Percentiles rank a stretch among this genome's conserved stretches.
These are phyloP conservation scores for Flexamia atlantica DNA, from an alignment of 2,888 invertebrate genomes.

Conservation along the genomic window DNA sequence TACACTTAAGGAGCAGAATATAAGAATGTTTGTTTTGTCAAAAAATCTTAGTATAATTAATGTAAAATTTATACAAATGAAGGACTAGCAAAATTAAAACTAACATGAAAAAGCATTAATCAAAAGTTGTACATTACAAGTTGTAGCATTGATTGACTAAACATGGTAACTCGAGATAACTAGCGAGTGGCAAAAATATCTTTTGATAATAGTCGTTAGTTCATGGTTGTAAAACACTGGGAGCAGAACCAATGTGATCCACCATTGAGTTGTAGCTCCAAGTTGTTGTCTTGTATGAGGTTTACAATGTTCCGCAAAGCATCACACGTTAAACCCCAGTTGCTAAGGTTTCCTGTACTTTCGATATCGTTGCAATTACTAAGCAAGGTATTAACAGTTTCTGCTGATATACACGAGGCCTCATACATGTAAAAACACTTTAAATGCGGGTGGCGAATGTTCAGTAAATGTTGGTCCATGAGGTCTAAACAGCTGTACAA, in stretches of 20 bases:
- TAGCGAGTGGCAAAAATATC: not conserved
- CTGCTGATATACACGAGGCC: conserved; percentile 73
- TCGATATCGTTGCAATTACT: conserved; percentile 73
- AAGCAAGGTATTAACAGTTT: conserved; percentile 73
- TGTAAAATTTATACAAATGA: not conserved
- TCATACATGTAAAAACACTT: conserved; percentile 75
- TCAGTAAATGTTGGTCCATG: conserved; percentile 70
- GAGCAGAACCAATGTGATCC: conserved; percentile 75
- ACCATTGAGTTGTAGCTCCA: conserved; percentile 74
- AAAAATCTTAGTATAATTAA: not conserved
- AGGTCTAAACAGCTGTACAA: conserved; percentile 74
- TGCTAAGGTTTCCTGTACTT: conserved; percentile 74
- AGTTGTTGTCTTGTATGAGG: conserved; percentile 73
- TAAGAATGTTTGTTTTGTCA: not conserved
- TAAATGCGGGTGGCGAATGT: conserved; percentile 63
- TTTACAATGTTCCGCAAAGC: conserved; percentile 44
- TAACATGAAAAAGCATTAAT: conserved; percentile 16
- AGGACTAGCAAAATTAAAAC: conserved; percentile 17
- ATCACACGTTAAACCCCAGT: conserved; percentile 72
- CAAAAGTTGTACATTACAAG: not conserved
- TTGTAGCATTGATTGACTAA: conserved; percentile 37
- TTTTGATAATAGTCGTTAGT: not conserved
- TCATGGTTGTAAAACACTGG: conserved; percentile 62
- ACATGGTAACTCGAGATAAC: conserved; percentile 36
- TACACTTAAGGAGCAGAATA: not conserved